Conservation (phyloP, 1,140 invertebrate species). For the Formica exsecta region DNA sequence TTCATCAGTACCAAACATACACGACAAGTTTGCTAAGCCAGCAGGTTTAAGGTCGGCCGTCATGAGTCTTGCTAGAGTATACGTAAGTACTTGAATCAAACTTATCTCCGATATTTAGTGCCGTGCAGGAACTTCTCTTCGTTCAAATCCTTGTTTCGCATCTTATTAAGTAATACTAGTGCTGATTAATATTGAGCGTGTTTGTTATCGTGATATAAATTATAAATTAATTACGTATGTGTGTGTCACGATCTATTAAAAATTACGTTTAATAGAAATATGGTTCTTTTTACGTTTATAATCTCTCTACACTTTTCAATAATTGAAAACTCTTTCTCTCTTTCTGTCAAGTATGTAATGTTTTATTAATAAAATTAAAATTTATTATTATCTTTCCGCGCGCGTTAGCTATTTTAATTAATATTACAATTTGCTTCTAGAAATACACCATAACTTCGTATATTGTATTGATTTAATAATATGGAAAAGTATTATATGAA, state of each 20-base stretch:
- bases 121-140: neutral
- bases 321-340: neutral
- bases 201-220: neutral
- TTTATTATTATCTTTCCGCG: neutral
- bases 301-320: neutral
- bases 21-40: slow-evolving; percentile 81
- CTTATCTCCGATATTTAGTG: neutral
- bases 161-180: neutral
- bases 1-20: slow-evolving; percentile 85
- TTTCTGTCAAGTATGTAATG: neutral
- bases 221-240: neutral
- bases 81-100: slow-evolving; percentile 76
- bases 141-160: neutral
- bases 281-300: neutral
- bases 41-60: slow-evolving; percentile 79
- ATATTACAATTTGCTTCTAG: neutral
- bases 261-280: slow-evolving; percentile 3
- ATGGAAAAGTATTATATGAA: neutral
- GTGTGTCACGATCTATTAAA: neutral
- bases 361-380: neutral
- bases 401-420: neutral
- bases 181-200: neutral
- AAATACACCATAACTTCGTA: neutral
- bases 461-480: neutral
- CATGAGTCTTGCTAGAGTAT: slow-evolving; percentile 79